Conservation (phyloP, 2,113 vertebrate genomes). For the Tupaia chinensis region DNA sequence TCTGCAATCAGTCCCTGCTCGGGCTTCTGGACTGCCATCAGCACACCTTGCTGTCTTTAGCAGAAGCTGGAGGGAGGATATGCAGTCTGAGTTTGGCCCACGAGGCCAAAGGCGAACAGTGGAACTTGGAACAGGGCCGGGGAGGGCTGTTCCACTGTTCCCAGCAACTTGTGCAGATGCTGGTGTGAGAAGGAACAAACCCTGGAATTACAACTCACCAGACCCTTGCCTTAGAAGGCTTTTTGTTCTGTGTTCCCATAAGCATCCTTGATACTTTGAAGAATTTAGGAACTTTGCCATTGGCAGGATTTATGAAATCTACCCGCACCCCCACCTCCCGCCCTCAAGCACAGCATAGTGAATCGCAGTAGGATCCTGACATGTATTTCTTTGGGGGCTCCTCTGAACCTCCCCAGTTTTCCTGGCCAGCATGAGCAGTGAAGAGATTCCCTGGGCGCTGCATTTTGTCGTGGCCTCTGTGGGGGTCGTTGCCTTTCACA, state of each 20-base stretch:
- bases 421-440: background rate
- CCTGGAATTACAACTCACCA: background rate
- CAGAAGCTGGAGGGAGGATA: background rate
- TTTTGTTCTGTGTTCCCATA: slow-evolving; percentile 29
- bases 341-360: background rate
- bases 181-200: background rate
- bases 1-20: background rate
- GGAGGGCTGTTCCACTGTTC: background rate
- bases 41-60: slow-evolving; percentile 4
- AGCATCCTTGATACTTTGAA: slow-evolving; percentile 42
- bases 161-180: background rate
- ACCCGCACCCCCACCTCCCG: background rate
- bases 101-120: slow-evolving; percentile 1
- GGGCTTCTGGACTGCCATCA: background rate
- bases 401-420: background rate
- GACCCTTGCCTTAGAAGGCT: slow-evolving; percentile 24
- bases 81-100: background rate
- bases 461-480: slow-evolving; percentile 43
- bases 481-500: background rate
- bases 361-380: background rate
- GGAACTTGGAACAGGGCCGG: background rate
- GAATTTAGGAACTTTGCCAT: slow-evolving; percentile 59
- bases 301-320: slow-evolving; percentile 31
- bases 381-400: background rate
- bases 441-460: background rate